A percentile compares a stretch with the other conserved stretches of the same genome.
Conservation (phyloP, 2,888 invertebrate species). For the Acanthosepion pharaonis region DNA sequence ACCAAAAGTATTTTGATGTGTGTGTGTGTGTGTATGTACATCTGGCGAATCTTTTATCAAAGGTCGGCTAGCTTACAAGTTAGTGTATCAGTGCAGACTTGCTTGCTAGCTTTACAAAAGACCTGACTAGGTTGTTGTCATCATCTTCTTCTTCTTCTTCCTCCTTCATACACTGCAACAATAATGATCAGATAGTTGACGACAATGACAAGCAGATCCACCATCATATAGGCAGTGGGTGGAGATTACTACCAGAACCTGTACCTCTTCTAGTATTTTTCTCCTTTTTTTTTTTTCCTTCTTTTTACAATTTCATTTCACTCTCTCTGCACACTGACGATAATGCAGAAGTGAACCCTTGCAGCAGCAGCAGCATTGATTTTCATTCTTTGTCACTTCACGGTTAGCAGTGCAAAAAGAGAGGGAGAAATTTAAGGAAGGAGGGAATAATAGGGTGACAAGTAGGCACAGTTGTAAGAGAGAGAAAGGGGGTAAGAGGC, state of each 20-base stretch:
- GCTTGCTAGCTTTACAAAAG: background rate
- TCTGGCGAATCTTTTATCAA: background rate
- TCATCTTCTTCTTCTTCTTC: background rate
- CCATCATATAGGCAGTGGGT: background rate
- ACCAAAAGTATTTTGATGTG: too few relatives aligned
- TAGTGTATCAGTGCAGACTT: background rate
- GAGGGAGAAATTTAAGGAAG: background rate
- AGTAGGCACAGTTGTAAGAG: background rate
- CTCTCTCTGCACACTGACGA: background rate
- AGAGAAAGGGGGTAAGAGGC: background rate
- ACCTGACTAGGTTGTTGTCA: background rate
- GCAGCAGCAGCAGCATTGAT: background rate
- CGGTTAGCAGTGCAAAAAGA: background rate
- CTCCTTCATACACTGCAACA: background rate
- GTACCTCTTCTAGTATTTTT: background rate
- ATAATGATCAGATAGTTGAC: conserved; percentile 14
- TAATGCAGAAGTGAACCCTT: background rate
- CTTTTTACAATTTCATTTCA: background rate
- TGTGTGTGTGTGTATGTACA: too few relatives aligned
- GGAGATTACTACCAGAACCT: background rate
- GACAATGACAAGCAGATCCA: background rate
- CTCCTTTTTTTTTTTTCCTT: background rate
- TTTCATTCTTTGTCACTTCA: background rate
- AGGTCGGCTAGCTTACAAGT: background rate
- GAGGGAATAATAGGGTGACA: background rate